Base-by-base conservation (phyloP, 1,140 invertebrate species). In the Ooceraea biroi region DNA sequence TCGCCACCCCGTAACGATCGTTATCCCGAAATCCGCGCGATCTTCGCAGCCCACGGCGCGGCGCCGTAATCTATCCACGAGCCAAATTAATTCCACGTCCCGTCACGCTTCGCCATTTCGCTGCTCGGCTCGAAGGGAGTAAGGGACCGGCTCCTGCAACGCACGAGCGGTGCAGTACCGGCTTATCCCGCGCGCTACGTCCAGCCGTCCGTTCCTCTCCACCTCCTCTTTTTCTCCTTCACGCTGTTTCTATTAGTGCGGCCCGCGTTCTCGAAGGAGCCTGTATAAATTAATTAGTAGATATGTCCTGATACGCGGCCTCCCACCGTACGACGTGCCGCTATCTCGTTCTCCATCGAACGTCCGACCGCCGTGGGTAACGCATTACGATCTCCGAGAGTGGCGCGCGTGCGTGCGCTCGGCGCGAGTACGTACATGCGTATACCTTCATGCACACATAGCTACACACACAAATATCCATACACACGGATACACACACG, bases 271-370 rank as follows among this genome's bases (percentile, higher is more conserved):
- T 88, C 86, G 78, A 66, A 69, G 41, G 84, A 83, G 82, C 46
- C 85, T 85, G 89, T 90, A 88, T 86, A 85, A 91, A 91, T 91
- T 91, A 90, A 91, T 91, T 89, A 89, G 86, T 90, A 89, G 88
- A 90, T 89, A 90, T 71, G 86, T 85, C 89, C 77, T 71, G 89
- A 87, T 90, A 90, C 80, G 82, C 63, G 86, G 86, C 89, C 88
- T 89, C 87, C 87, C 87, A 89, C 87, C 87, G 87, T 80, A 89
- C 87, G 86, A 89, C 87, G 87, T 85, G 87, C 87, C 69, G 87
- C 86, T 89, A 89, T 89, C 87, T 89, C 87, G 57, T 88, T 89
- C 84, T 84, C 87, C 88, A 89, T 89, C 87, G 87, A 88, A 86
- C 87, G 73, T 86, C 82, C 78, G 84, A 86, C 72, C 87, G 86